These are phyloP conservation scores for Rhincodon typus DNA, from an alignment of 2,797 vertebrate genomes.

Conservation along the genomic window DNA sequence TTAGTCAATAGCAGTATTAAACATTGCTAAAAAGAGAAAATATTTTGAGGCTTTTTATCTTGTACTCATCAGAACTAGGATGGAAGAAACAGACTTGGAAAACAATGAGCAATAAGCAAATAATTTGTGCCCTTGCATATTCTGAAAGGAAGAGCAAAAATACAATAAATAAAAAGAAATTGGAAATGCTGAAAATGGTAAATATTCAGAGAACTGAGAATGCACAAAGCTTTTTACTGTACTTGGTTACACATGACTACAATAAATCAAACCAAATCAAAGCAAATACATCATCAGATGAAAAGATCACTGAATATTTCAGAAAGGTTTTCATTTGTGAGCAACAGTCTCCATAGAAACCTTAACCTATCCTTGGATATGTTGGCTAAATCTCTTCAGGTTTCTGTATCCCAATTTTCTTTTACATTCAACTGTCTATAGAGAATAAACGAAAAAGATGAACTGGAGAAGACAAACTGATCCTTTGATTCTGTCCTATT, in stretches of 20 bases:
- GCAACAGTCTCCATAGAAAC: not conserved
- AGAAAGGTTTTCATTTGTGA: not conserved
- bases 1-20: not conserved
- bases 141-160: not conserved
- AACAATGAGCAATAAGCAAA: too few species aligned
- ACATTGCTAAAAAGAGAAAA: too few species aligned
- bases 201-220: not conserved
- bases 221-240: not conserved
- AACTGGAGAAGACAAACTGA: not conserved
- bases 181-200: not conserved
- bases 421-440: not conserved
- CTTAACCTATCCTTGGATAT: not conserved
- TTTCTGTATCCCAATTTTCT: not conserved
- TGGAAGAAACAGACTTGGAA: too few species aligned
- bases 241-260: too few species aligned
- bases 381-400: not conserved
- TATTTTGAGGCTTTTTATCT: too few species aligned
- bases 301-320: not conserved
- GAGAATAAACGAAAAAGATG: not conserved
- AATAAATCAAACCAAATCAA: too few species aligned
- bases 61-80: too few species aligned
- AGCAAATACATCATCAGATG: not conserved
- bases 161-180: not conserved
- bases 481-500: not conserved
- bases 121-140: not conserved